phyloP scores from a whole-genome alignment of 1,140 invertebrate genomes.

The Cydia amplana region DNA sequence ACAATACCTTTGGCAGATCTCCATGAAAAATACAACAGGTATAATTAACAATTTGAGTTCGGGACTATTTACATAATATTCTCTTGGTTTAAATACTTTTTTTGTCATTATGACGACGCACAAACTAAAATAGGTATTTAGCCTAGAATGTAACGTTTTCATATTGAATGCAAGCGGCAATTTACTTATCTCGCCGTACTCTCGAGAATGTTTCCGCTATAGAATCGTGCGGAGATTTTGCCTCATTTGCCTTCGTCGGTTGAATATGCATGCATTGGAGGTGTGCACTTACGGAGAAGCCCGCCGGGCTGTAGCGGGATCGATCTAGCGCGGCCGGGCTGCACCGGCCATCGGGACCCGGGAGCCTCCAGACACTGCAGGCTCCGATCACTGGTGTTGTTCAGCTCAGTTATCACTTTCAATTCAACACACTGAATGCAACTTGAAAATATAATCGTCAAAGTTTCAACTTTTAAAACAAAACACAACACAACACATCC shows the following conservation, averaged over 20 bases:
- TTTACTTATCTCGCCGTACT: neutral
- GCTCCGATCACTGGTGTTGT: slow-evolving; percentile 21
- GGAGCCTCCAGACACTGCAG: slow-evolving; percentile 45
- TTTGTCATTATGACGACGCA: neutral
- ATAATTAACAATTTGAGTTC: neutral
- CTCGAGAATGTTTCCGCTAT: slow-evolving; percentile 6
- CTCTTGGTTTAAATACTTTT: neutral
- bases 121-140: no score
- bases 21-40: slow-evolving; percentile 29
- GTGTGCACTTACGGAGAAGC: slow-evolving; percentile 52
- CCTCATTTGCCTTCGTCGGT: neutral
- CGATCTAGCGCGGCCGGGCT: slow-evolving; percentile 55
- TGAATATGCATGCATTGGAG: slow-evolving; percentile 38
- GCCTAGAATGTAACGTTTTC: neutral
- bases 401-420: slow-evolving; percentile 6
- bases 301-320: slow-evolving; percentile 51
- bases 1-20: slow-evolving; percentile 41
- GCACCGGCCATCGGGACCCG: slow-evolving; percentile 46
- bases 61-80: neutral
- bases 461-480: neutral
- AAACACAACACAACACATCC: neutral
- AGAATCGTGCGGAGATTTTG: neutral
- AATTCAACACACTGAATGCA: slow-evolving; percentile 15
- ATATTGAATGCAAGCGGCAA: slow-evolving; percentile 9
- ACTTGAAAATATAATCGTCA: neutral